phyloP scores from a whole-genome alignment of 2,888 invertebrate genomes.

The Dolomedes plantarius region DNA sequence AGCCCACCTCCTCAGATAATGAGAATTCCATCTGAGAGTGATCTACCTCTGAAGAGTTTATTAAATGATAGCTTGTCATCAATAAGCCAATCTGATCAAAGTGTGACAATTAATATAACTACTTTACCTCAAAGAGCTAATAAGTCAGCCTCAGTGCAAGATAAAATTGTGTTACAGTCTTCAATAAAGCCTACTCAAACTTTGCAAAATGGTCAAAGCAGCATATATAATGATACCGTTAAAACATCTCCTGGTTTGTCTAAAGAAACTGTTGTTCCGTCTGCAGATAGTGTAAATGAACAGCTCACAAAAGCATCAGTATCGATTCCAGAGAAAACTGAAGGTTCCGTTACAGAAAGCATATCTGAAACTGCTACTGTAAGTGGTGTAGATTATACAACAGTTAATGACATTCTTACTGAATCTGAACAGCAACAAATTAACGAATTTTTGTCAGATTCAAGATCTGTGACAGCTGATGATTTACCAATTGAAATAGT shows the following conservation, averaged over 20 bases:
- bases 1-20: conserved; percentile 61
- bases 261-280: conserved; percentile 2
- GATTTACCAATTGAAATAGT: not conserved
- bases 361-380: not conserved
- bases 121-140: not conserved
- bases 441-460: conserved; percentile 34
- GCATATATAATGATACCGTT: conserved; percentile 19
- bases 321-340: conserved; percentile 11
- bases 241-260: not conserved
- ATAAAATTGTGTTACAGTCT: conserved; percentile 20
- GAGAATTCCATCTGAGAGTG: conserved; percentile 34
- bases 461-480: conserved; percentile 15
- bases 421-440: conserved; percentile 52
- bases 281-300: not conserved
- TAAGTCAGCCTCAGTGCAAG: not conserved
- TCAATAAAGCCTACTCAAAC: conserved; percentile 38
- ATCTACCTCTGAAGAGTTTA: conserved; percentile 24
- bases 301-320: conserved; percentile 6
- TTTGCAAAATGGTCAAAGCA: not conserved
- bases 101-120: conserved; percentile 29
- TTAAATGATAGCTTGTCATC: conserved; percentile 15
- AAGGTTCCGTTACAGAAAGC: conserved; percentile 6
- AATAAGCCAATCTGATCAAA: conserved; percentile 5
- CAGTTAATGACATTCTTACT: conserved; percentile 2
- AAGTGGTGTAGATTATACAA: not conserved